Conservation (phyloP, 2,113 vertebrate species). For the Dipodomys stephensi region DNA sequence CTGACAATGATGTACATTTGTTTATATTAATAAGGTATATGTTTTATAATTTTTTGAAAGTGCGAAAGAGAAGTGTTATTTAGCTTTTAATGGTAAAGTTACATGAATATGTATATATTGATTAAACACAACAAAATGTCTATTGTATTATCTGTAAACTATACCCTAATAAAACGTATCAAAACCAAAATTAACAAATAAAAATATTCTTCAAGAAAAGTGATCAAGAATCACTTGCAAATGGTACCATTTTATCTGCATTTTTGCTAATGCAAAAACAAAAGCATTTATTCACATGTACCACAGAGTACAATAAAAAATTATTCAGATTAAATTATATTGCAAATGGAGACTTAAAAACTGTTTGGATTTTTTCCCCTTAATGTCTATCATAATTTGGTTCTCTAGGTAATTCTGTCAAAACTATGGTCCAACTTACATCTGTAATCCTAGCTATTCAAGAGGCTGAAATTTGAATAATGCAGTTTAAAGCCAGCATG, state of each 20-base stretch:
- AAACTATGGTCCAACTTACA: background rate
- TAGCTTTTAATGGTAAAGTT: background rate
- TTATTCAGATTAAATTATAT: background rate
- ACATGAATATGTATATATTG: background rate
- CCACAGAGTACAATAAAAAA: background rate
- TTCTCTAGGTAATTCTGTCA: background rate
- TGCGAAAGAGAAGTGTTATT: background rate
- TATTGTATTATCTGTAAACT: background rate
- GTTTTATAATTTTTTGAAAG: background rate
- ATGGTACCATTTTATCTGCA: background rate
- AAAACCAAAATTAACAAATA: background rate
- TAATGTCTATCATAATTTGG: background rate
- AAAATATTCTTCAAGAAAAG: background rate
- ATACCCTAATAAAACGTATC: background rate
- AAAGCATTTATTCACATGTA: too few relatives aligned
- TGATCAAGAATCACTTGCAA: background rate
- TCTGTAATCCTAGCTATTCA: too few relatives aligned
- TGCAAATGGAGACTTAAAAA: background rate
- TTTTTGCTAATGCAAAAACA: too few relatives aligned
- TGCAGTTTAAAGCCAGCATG: background rate
- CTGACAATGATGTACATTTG: background rate
- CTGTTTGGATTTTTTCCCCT: background rate
- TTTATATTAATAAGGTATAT: background rate
- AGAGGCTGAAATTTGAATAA: too few relatives aligned
- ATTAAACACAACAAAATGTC: background rate